A percentile compares a stretch with the other conserved stretches of the same genome.
These are phyloP conservation scores for Notothenia coriiceps DNA, from an alignment of 2,113 vertebrate genomes.

Conservation along the genomic window DNA sequence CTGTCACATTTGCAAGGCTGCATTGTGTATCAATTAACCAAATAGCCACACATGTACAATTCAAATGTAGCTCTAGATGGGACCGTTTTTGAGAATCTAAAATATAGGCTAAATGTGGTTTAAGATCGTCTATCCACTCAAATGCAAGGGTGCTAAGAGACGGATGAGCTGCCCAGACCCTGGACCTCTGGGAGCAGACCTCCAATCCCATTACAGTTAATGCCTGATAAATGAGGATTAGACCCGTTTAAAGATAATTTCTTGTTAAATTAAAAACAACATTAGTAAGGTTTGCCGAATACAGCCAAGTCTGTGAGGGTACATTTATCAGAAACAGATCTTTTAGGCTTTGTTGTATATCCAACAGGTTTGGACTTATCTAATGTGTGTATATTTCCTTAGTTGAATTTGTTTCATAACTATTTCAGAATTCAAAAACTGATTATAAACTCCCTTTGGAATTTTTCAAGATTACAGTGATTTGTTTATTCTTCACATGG, in stretches of 20 bases:
- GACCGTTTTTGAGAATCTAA: not conserved
- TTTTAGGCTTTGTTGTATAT: not conserved
- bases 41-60: not conserved
- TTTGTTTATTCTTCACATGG: too few relatives aligned
- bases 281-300: too few relatives aligned
- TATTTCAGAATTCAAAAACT: too few relatives aligned
- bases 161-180: conserved; percentile 23
- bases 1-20: conserved; percentile 12
- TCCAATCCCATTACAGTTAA: not conserved
- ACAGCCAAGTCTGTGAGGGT: too few relatives aligned
- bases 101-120: conserved; percentile 20
- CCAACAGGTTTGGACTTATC: not conserved
- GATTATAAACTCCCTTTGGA: too few relatives aligned
- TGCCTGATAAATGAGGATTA: not conserved
- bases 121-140: not conserved
- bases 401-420: too few relatives aligned
- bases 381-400: not conserved
- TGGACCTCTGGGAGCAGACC: conserved; percentile 7
- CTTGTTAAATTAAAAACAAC: too few relatives aligned
- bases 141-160: conserved; percentile 26
- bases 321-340: too few relatives aligned
- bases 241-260: not conserved
- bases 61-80: not conserved
- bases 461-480: too few relatives aligned
- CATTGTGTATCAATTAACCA: not conserved